phyloP scores from a whole-genome alignment of 2,797 vertebrate species.

The Mareca strepera region DNA sequence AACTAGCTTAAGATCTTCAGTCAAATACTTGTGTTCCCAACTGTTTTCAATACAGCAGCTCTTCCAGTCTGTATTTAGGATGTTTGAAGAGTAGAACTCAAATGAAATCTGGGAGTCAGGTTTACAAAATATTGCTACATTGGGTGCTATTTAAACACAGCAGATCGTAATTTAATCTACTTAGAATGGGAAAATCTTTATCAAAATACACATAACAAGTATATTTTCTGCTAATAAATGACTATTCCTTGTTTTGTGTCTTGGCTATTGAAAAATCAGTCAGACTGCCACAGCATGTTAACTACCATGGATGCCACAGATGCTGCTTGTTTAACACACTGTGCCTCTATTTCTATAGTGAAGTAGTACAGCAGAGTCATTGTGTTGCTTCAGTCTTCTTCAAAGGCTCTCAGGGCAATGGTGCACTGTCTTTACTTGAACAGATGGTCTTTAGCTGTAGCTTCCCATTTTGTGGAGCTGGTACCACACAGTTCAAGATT shows the following conservation, averaged over 20 bases:
- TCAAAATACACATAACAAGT: neutral
- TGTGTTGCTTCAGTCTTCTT: neutral
- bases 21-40: neutral
- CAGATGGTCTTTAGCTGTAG: slow-evolving; percentile 30
- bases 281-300: neutral
- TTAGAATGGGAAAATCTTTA: neutral
- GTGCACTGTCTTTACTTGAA: neutral
- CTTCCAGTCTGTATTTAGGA: neutral
- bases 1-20: neutral
- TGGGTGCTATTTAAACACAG: neutral
- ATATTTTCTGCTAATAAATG: neutral
- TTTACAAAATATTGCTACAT: neutral
- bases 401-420: neutral
- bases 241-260: neutral
- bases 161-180: neutral
- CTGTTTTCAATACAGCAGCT: neutral
- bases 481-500: neutral
- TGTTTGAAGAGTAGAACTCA: neutral
- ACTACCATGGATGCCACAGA: neutral
- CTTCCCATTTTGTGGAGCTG: neutral
- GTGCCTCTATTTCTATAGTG: neutral
- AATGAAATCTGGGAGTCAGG: neutral
- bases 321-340: neutral
- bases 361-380: neutral
- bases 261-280: neutral